phyloP scores from a whole-genome alignment of 2,888 invertebrate species.

The Entomobrya proxima region DNA sequence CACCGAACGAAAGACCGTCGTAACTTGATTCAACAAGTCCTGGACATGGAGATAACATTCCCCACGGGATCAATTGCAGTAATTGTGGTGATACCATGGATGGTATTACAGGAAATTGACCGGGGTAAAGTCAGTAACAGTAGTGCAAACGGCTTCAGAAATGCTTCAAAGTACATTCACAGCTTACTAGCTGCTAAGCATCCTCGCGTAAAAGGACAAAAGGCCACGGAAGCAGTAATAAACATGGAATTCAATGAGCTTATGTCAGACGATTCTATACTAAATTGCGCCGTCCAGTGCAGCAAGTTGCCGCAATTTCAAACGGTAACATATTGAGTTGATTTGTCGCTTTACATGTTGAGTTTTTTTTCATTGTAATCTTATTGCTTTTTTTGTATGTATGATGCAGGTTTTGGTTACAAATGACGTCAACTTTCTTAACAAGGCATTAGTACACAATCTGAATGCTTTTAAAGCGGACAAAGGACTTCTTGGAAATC shows the following conservation, averaged over 20 bases:
- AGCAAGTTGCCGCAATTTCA: conserved; percentile 21
- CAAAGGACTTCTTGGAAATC: not conserved
- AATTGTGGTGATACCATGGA: conserved; percentile 73
- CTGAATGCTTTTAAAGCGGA: conserved; percentile 54
- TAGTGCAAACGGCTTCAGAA: not conserved
- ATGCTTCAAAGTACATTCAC: conserved; percentile 67
- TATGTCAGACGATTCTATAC: conserved; percentile 73
- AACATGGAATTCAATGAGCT: conserved; percentile 68
- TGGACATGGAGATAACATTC: conserved; percentile 60
- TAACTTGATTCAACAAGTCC: conserved; percentile 50
- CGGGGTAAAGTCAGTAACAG: conserved; percentile 31
- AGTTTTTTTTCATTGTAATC: not conserved
- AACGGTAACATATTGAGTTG: conserved; percentile 9
- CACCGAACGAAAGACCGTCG: conserved; percentile 33
- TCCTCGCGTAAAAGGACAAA: conserved; percentile 72
- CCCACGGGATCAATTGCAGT: not conserved
- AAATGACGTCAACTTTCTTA: conserved; percentile 73
- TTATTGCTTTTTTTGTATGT: conserved; percentile 5
- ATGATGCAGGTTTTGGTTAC: conserved; percentile 72
- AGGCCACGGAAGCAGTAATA: conserved; percentile 72
- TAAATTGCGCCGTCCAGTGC: conserved; percentile 72
- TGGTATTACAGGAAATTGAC: conserved; percentile 75
- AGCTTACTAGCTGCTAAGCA: conserved; percentile 65
- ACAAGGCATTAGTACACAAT: conserved; percentile 71
- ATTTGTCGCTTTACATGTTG: not conserved